These are phyloP conservation scores for Bucco capensis DNA, from an alignment of 2,113 vertebrate genomes.

Conservation along the genomic window DNA sequence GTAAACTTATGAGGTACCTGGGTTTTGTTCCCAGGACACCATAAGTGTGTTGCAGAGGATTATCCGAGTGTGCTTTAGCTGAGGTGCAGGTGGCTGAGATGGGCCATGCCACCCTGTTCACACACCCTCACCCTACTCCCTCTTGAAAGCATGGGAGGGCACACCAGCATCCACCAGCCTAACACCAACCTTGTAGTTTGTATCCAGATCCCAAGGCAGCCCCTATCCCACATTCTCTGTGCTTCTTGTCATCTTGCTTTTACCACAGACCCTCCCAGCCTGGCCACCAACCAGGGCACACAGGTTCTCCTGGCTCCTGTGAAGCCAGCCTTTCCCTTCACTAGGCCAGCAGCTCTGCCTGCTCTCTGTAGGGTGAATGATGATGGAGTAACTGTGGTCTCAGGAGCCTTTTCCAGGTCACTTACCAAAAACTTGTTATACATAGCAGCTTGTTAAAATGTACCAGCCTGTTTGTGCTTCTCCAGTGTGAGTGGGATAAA, in stretches of 20 bases:
- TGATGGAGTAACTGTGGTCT: neutral
- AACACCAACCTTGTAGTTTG: neutral
- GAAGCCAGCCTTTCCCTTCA: neutral
- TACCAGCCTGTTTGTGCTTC: neutral
- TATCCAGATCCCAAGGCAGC: neutral
- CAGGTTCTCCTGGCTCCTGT: neutral
- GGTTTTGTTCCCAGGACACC: neutral
- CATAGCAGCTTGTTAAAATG: neutral
- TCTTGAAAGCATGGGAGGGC: rapidly evolving
- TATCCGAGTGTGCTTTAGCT: neutral
- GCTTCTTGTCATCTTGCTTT: neutral
- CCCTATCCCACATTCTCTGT: rapidly evolving
- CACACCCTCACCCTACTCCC: rapidly evolving
- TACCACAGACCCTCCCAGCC: neutral
- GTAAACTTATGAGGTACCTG: too few relatives aligned
- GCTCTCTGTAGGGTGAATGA: neutral
- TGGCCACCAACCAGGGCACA: neutral
- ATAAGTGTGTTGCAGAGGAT: neutral
- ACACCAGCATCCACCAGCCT: neutral
- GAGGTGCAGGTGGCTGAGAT: neutral
- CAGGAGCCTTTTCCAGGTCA: neutral
- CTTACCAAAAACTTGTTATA: neutral
- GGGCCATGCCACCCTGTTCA: neutral
- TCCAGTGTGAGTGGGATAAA: neutral
- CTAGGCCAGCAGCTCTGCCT: neutral